These are phyloP conservation scores for human (Homo sapiens) DNA, from an alignment of 2,113 vertebrate genomes.

Conservation along the genomic window GRCh38 chr6:29552501-29553000, in stretches of 20 bases:
- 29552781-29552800: not conserved
- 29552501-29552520: not conserved
- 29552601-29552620: not conserved
- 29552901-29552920: not conserved
- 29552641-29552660: not conserved
- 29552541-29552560: not conserved
- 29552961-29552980: not conserved
- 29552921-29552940: not conserved
- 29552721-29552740: not conserved
- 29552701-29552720: not conserved
- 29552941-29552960: not conserved
- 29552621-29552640: not conserved
- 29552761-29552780: not conserved
- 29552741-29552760: not conserved
- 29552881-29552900: not conserved
- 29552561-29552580: not conserved
- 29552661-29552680: not conserved
- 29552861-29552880: not conserved
- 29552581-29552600: not conserved
- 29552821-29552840: not conserved
- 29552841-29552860: not conserved
- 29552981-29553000: not conserved
- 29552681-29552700: not conserved
- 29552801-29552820: not conserved
- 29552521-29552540: not conserved